phyloP scores from a whole-genome alignment of 2,888 invertebrate species.

The Macrosiphum euphorbiae region DNA sequence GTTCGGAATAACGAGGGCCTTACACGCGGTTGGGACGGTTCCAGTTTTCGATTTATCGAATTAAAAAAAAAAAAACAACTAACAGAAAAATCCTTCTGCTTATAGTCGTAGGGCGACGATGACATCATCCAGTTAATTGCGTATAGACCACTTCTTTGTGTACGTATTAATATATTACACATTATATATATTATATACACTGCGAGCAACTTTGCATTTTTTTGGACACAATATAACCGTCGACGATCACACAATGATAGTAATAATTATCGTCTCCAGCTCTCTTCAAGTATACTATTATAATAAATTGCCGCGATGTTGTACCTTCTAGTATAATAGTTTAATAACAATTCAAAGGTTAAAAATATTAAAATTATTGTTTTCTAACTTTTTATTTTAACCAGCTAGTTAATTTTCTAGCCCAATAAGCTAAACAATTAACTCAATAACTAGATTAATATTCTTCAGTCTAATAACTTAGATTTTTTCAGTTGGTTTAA shows the following conservation, averaged over 20 bases:
- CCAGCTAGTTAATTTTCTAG: background rate
- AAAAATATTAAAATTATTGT: background rate
- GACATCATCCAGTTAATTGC: constrained; percentile 48
- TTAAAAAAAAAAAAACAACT: background rate
- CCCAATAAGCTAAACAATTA: background rate
- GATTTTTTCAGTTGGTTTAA: background rate
- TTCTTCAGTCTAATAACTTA: background rate
- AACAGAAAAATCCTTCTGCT: constrained; percentile 7
- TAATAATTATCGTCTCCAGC: background rate
- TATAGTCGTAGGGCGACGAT: background rate
- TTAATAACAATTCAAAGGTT: background rate
- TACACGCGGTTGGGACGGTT: constrained; percentile 27
- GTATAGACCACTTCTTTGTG: background rate
- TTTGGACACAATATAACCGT: background rate
- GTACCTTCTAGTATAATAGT: background rate
- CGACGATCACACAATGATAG: background rate
- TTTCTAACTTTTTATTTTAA: background rate
- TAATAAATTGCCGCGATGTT: background rate
- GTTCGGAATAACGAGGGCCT: background rate
- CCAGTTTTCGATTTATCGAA: constrained; percentile 46
- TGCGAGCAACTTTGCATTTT: background rate
- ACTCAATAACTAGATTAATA: background rate
- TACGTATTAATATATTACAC: background rate
- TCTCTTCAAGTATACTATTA: background rate
- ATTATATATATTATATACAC: background rate